Percentiles rank a stretch among this genome's conserved stretches.
Evolutionary conservation across 2,888 invertebrate genomes (phyloP).

Genomic region (Stenodera caucasica): DNA sequence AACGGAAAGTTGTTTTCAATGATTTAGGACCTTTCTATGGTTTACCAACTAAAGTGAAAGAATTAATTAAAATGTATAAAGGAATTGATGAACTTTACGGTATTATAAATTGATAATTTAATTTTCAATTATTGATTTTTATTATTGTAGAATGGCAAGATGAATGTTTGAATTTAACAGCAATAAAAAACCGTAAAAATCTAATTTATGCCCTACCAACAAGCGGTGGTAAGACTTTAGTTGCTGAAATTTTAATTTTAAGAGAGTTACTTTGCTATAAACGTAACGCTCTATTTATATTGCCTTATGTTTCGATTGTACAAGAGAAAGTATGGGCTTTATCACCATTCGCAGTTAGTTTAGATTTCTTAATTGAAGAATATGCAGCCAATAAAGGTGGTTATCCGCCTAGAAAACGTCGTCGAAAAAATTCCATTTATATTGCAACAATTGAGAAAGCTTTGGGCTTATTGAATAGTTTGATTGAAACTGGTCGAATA

Average conservation of each 20-base stretch:
- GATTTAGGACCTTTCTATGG: slow-evolving; percentile 71
- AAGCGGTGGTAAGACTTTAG: slow-evolving; percentile 96
- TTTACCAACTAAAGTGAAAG: slow-evolving; percentile 70
- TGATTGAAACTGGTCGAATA: slow-evolving; percentile 76
- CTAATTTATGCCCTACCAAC: slow-evolving; percentile 93
- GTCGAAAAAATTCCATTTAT: slow-evolving; percentile 77
- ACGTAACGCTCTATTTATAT: slow-evolving; percentile 82
- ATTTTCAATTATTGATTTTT: slow-evolving; percentile 9
- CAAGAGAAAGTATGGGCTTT: slow-evolving; percentile 93
- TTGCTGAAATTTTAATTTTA: slow-evolving; percentile 93
- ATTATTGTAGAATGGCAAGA: slow-evolving; percentile 84
- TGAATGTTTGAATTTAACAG: slow-evolving; percentile 82
- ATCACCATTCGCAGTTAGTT: slow-evolving; percentile 82
- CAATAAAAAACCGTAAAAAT: slow-evolving; percentile 73
- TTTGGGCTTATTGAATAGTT: slow-evolving; percentile 78
- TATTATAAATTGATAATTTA: slow-evolving; percentile 48
- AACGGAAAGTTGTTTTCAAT: slow-evolving; percentile 27
- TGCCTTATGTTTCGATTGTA: slow-evolving; percentile 95
- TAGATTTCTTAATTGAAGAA: slow-evolving; percentile 91
- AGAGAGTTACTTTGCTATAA: slow-evolving; percentile 78
- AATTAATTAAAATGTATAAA: slow-evolving; percentile 72
- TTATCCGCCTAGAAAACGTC: slow-evolving; percentile 77
- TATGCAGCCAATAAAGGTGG: slow-evolving; percentile 89
- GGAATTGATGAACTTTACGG: slow-evolving; percentile 83
- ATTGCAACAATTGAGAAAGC: slow-evolving; percentile 96